Conservation (phyloP, 2,888 invertebrate genomes). For the Tridacna gigas region DNA sequence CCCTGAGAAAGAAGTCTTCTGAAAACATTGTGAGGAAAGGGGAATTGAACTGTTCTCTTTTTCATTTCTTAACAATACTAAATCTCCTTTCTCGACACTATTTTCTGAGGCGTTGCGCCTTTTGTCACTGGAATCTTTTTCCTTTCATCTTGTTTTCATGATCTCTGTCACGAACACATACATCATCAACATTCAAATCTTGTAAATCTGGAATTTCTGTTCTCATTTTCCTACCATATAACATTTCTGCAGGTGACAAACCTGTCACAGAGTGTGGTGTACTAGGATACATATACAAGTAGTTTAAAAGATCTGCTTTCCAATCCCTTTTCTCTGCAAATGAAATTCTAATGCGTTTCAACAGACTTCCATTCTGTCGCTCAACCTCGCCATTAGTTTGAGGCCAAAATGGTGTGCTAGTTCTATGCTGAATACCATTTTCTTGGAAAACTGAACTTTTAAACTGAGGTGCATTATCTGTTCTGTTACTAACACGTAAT, state of each 20-base stretch:
- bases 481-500: conserved; percentile 24
- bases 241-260: conserved; percentile 47
- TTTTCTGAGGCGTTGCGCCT: conserved; percentile 22
- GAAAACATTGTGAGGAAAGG: no score
- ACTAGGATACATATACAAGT: conserved; percentile 46
- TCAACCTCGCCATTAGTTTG: conserved; percentile 63
- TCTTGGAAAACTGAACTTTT: conserved; percentile 22
- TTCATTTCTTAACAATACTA: conserved; percentile 30
- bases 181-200: conserved; percentile 2
- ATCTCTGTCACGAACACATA: conserved; percentile 43
- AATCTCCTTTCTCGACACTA: conserved; percentile 40
- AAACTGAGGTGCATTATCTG: conserved; percentile 55
- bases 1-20: no score
- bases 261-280: conserved; percentile 62
- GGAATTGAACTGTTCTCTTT: conserved; percentile 7
- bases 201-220: conserved; percentile 52
- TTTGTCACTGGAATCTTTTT: no score
- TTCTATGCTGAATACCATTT: conserved; percentile 40
- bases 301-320: conserved; percentile 43
- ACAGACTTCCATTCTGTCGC: conserved; percentile 52
- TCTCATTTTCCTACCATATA: conserved; percentile 51
- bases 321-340: conserved; percentile 35
- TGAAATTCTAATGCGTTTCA: conserved; percentile 58
- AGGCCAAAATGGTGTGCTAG: conserved; percentile 51
- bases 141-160: conserved; percentile 25